Percentiles rank a stretch among this genome's conserved stretches.
phyloP scores from a whole-genome alignment of 2,888 invertebrate genomes.

The Luperina testacea region DNA sequence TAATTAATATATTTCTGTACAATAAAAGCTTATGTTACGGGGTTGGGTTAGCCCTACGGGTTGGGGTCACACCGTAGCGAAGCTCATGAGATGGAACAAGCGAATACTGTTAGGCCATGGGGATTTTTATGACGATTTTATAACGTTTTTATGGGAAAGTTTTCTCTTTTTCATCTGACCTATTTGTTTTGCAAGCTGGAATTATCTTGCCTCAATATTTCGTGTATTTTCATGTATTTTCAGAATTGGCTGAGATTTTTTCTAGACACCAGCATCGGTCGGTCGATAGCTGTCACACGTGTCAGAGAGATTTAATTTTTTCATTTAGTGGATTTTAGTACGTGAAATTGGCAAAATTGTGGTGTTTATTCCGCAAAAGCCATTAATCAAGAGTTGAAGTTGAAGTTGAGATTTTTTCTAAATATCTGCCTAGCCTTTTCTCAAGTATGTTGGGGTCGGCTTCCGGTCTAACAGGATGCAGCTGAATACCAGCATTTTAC shows the following conservation, averaged over 20 bases:
- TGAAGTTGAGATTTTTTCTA: too few relatives aligned
- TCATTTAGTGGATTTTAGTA: too few relatives aligned
- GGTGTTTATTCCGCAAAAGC: too few relatives aligned
- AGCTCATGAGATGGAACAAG: constrained; percentile 61
- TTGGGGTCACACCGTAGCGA: constrained; percentile 62
- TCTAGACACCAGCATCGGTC: too few relatives aligned
- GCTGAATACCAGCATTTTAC: background rate
- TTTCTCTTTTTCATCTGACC: background rate
- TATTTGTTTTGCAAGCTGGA: background rate
- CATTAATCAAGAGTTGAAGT: too few relatives aligned
- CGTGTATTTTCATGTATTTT: too few relatives aligned
- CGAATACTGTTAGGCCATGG: constrained; percentile 57
- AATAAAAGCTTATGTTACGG: constrained; percentile 57
- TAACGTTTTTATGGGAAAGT: constrained; percentile 40
- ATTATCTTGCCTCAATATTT: background rate
- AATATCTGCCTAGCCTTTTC: background rate
- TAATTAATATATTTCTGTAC: constrained; percentile 3
- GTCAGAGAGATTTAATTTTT: too few relatives aligned
- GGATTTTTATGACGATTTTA: constrained; percentile 49
- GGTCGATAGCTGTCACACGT: too few relatives aligned
- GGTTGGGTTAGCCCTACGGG: constrained; percentile 50
- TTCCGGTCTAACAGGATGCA: background rate
- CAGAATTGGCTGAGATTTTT: background rate
- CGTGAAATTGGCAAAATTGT: too few relatives aligned
- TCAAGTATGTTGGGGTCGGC: too few relatives aligned